A percentile compares a stretch with the other conserved stretches of the same genome.
Evolutionary conservation across 2,888 invertebrate species (phyloP).

Genomic region (Cataglyphis altisquamis): DNA sequence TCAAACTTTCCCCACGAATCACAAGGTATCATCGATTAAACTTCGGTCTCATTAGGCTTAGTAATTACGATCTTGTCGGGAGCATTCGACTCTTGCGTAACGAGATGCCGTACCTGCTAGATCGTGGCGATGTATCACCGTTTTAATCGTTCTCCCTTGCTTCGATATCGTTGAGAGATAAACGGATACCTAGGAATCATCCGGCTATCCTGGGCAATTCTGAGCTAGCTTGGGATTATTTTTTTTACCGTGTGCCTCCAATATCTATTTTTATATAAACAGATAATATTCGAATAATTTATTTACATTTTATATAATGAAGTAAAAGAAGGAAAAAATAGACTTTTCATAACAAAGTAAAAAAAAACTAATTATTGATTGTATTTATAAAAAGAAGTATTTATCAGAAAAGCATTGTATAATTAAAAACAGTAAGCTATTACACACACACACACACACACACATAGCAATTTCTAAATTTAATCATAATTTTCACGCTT

Average conservation of each 20-base stretch:
- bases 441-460: no score
- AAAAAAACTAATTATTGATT: not conserved
- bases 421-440: not conserved
- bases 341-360: not conserved
- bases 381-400: not conserved
- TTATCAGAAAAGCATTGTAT: no score
- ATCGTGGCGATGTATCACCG: constrained; percentile 74
- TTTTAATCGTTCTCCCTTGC: constrained; percentile 69
- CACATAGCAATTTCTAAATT: not conserved
- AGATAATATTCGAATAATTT: constrained; percentile 17
- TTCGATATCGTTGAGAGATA: constrained; percentile 63
- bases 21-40: constrained; percentile 67
- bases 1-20: constrained; percentile 62
- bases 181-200: constrained; percentile 68
- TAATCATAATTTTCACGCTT: not conserved
- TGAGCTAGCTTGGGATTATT: constrained; percentile 10
- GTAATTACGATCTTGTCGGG: constrained; percentile 73
- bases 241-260: not conserved
- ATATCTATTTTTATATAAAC: constrained; percentile 12
- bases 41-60: constrained; percentile 69
- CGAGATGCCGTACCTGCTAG: constrained; percentile 60
- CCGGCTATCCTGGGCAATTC: constrained; percentile 53
- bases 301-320: not conserved
- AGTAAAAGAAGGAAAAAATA: not conserved
- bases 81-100: constrained; percentile 66